Conservation (phyloP, 2,797 vertebrate genomes). For the Limosa lapponica region DNA sequence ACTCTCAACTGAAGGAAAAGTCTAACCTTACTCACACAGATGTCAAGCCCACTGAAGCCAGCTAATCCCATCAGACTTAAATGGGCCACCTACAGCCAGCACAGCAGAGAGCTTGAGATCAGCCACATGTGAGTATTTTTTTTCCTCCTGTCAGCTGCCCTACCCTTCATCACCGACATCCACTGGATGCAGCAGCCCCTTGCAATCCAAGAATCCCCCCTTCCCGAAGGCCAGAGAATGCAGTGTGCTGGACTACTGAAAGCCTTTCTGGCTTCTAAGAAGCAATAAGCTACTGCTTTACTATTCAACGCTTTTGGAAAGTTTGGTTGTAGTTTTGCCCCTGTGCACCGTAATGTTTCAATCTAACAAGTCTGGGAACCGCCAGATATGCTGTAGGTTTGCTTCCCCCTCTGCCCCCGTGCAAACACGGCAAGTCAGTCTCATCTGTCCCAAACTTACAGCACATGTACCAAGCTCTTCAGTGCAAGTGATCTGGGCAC, state of each 20-base stretch:
- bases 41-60: conserved; percentile 20
- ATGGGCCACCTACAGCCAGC: conserved; percentile 22
- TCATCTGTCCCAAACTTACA: background rate
- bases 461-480: background rate
- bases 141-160: background rate
- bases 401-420: fast-evolving
- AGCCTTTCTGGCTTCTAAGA: background rate
- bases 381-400: fast-evolving
- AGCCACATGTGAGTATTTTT: background rate
- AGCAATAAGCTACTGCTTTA: background rate
- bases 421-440: background rate
- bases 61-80: conserved; percentile 37
- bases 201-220: background rate
- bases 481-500: background rate
- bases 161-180: background rate
- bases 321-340: background rate
- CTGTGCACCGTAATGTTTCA: background rate
- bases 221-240: background rate
- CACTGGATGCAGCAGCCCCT: background rate
- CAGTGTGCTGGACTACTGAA: background rate
- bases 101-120: background rate
- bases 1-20: background rate
- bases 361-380: background rate
- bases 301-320: fast-evolving
- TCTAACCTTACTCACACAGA: background rate